phyloP scores from a whole-genome alignment of 1,140 invertebrate species.

The Anastatus disparis region DNA sequence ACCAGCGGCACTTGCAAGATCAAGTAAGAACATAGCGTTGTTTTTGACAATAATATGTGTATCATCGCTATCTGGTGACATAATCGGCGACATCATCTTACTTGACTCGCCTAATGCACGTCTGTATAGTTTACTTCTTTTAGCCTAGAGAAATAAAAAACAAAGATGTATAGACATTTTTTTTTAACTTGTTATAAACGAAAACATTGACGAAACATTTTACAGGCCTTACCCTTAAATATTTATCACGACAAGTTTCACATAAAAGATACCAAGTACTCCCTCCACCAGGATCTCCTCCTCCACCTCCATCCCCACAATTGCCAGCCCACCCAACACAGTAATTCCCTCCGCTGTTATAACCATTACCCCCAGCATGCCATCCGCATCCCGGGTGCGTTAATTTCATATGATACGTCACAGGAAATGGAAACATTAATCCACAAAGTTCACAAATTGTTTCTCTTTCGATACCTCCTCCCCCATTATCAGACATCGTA shows the following conservation, averaged over 20 bases:
- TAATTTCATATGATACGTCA: conserved; percentile 92
- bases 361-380: conserved; percentile 87
- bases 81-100: conserved; percentile 59
- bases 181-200: too few relatives aligned
- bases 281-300: conserved; percentile 80
- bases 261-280: conserved; percentile 93
- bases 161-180: too few relatives aligned
- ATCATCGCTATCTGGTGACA: conserved; percentile 65
- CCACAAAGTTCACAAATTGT: conserved; percentile 90
- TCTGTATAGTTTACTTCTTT: conserved; percentile 11
- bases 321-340: conserved; percentile 89
- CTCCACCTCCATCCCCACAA: conserved; percentile 87
- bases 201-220: too few relatives aligned
- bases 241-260: conserved; percentile 87
- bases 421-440: conserved; percentile 78
- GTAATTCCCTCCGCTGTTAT: conserved; percentile 86
- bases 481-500: conserved; percentile 46
- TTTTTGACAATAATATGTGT: conserved; percentile 87
- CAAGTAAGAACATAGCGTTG: conserved; percentile 94
- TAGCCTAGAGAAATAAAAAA: too few relatives aligned
- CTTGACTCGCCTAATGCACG: conserved; percentile 41
- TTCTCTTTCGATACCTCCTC: conserved; percentile 62
- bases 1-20: conserved; percentile 80
- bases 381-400: conserved; percentile 90
- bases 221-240: conserved; percentile 67